These are phyloP conservation scores for Drosophila ustulata DNA, from an alignment of 2,888 invertebrate species.

Conservation along the genomic window DNA sequence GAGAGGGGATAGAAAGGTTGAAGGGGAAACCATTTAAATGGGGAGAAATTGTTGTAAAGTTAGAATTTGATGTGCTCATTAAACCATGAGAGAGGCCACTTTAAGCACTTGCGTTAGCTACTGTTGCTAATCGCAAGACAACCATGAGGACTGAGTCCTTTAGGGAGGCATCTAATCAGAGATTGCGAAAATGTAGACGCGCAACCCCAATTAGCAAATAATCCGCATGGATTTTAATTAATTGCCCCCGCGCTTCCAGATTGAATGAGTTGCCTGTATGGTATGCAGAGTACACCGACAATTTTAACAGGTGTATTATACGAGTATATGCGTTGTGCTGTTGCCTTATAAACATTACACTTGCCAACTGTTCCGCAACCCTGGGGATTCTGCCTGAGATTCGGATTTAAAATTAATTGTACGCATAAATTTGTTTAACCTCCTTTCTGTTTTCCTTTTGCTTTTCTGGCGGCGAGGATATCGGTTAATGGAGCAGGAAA, in stretches of 20 bases:
- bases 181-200: conserved; percentile 22
- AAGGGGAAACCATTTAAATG: conserved; percentile 28
- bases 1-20: neutral
- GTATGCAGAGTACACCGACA: conserved; percentile 27
- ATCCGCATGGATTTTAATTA: conserved; percentile 65
- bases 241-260: conserved; percentile 38
- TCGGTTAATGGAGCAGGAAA: conserved; percentile 63
- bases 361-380: conserved; percentile 15
- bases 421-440: conserved; percentile 70
- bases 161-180: conserved; percentile 52
- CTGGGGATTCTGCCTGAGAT: conserved; percentile 67
- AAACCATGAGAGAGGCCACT: conserved; percentile 57
- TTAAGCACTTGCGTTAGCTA: conserved; percentile 44
- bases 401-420: conserved; percentile 79
- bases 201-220: conserved; percentile 66
- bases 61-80: conserved; percentile 69
- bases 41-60: conserved; percentile 55
- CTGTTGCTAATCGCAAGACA: conserved; percentile 47
- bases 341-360: conserved; percentile 37
- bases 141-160: conserved; percentile 1
- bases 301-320: conserved; percentile 37
- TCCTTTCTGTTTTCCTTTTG: conserved; percentile 46
- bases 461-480: conserved; percentile 42
- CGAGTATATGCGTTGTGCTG: conserved; percentile 28
- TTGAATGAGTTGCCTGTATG: neutral